A percentile compares a stretch with the other conserved stretches of the same genome.
Conservation (phyloP, 2,888 invertebrate species). For the Scotopteryx bipunctaria region DNA sequence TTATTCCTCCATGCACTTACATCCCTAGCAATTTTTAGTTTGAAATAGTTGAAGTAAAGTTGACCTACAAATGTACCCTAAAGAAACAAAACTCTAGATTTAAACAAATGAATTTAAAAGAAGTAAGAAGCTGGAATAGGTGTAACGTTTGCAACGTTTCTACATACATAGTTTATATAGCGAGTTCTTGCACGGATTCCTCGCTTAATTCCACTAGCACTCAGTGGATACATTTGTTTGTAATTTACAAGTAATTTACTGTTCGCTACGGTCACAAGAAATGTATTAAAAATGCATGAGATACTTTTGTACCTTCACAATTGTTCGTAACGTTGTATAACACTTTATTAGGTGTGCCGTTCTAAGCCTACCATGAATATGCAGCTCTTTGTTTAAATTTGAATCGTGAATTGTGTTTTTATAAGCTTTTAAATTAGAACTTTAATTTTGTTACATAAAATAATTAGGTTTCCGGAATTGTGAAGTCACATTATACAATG, state of each 20-base stretch:
- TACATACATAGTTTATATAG: slow-evolving; percentile 2
- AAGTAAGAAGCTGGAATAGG: slow-evolving; percentile 4
- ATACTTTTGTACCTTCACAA: slow-evolving; percentile 56
- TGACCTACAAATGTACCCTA: too few species aligned
- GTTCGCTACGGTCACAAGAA: slow-evolving; percentile 56
- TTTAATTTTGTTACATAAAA: slow-evolving; percentile 30
- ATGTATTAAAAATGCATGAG: slow-evolving; percentile 62
- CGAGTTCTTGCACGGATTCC: slow-evolving; percentile 42
- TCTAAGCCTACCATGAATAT: slow-evolving; percentile 33
- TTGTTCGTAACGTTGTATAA: slow-evolving; percentile 54
- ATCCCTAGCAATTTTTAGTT: too few species aligned
- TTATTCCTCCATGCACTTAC: too few species aligned
- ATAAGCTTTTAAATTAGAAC: slow-evolving; percentile 16
- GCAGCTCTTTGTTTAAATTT: slow-evolving; percentile 40
- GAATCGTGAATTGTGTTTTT: slow-evolving; percentile 34
- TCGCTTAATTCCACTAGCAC: slow-evolving; percentile 27
- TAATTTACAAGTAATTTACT: slow-evolving; percentile 42
- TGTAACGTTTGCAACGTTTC: slow-evolving; percentile 10
- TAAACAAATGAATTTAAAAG: not conserved
- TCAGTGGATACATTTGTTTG: slow-evolving; percentile 40
- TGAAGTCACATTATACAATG: slow-evolving; percentile 4
- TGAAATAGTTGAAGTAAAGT: too few species aligned
- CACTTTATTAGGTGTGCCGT: slow-evolving; percentile 23
- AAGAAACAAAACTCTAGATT: slow-evolving; percentile 1
- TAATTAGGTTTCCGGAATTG: slow-evolving; percentile 20